Conservation (phyloP, 2,797 vertebrate genomes). For the Scolopax rusticola region DNA sequence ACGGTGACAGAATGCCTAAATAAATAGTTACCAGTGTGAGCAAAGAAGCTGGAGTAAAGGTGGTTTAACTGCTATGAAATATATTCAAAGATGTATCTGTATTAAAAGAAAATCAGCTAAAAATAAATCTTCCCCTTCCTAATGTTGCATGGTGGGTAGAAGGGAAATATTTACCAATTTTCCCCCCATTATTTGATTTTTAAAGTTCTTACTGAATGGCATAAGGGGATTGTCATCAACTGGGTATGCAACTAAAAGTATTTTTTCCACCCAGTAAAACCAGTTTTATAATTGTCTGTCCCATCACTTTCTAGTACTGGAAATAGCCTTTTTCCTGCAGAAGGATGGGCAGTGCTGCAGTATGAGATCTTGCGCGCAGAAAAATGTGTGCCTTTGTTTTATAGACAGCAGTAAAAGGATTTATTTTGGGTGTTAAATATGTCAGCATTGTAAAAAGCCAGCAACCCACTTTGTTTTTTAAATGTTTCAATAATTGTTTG, state of each 20-base stretch:
- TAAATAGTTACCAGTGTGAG: conserved; percentile 12
- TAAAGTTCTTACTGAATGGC: neutral
- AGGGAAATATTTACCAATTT: neutral
- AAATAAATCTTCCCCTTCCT: neutral
- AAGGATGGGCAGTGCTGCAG: neutral
- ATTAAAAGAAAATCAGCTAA: neutral
- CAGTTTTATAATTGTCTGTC: neutral
- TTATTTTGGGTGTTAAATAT: conserved; percentile 56
- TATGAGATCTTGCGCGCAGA: neutral
- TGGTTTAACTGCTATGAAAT: neutral
- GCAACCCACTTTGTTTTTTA: conserved; percentile 39
- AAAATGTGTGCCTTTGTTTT: conserved; percentile 52
- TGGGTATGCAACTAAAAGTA: neutral
- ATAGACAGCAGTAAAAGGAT: conserved; percentile 45
- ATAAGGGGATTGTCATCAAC: neutral
- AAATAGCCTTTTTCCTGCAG: neutral
- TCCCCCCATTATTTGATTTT: neutral
- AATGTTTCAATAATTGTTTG: conserved; percentile 35
- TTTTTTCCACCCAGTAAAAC: neutral
- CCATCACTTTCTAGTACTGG: neutral
- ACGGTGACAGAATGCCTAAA: conserved; percentile 9
- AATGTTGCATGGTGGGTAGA: neutral
- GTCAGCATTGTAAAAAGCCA: conserved; percentile 36
- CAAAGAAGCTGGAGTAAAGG: neutral
- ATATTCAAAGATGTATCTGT: neutral